phyloP scores from a whole-genome alignment of 2,113 vertebrate species.

The Elephas maximus region DNA sequence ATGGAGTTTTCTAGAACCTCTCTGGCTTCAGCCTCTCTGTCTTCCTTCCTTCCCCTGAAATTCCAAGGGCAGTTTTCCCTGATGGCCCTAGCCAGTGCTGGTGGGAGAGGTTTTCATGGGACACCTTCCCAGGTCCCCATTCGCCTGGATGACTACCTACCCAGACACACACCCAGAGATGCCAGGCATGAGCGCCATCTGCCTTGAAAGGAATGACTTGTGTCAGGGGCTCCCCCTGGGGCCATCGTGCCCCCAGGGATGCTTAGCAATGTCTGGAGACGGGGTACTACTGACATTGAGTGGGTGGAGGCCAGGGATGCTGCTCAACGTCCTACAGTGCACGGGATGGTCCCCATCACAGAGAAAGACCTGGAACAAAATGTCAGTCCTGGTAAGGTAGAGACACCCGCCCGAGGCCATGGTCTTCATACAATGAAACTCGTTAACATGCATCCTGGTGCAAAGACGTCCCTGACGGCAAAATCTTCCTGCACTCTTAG shows the following conservation, averaged over 20 bases:
- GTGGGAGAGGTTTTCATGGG: neutral
- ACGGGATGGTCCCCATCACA: fast-evolving
- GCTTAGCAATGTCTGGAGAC: fast-evolving
- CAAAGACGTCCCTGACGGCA: fast-evolving
- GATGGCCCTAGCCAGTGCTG: fast-evolving
- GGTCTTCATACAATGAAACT: fast-evolving
- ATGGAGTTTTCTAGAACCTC: neutral
- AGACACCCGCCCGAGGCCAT: neutral
- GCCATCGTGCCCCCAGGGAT: no score
- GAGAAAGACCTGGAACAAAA: fast-evolving
- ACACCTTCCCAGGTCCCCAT: fast-evolving
- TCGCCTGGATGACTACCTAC: neutral
- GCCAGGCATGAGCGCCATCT: neutral
- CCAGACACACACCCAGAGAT: neutral
- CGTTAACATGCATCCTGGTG: fast-evolving
- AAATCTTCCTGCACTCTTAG: fast-evolving
- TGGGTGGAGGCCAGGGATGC: neutral
- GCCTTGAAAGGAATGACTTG: neutral
- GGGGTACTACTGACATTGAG: no score
- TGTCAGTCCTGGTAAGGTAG: fast-evolving
- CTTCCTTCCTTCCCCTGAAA: neutral
- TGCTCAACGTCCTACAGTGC: fast-evolving
- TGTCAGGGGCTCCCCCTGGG: fast-evolving
- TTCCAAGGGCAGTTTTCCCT: neutral
- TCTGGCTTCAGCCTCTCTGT: fast-evolving